Conservation (phyloP, 2,797 vertebrate species). For the Choloepus didactylus region DNA sequence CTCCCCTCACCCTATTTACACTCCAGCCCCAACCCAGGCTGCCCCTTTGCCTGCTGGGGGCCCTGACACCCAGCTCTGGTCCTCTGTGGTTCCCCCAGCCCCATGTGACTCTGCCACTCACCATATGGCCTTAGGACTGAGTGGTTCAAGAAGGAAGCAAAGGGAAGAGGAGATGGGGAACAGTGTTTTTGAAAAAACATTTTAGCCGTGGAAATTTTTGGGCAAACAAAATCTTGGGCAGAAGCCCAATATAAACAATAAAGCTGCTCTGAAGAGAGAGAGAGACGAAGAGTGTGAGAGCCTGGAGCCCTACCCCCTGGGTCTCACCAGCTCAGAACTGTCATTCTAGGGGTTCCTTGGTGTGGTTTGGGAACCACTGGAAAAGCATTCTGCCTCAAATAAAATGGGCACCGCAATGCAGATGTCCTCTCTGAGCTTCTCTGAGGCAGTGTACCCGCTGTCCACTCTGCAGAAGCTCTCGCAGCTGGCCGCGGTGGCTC, state of each 20-base stretch:
- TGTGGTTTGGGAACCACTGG: background rate
- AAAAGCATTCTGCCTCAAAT: background rate
- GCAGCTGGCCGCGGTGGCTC: background rate
- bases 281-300: accelerated
- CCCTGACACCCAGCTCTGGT: too few species aligned
- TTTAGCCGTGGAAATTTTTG: background rate
- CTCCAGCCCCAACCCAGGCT: background rate
- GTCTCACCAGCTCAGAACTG: background rate
- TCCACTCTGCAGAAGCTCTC: background rate
- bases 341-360: background rate
- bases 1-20: background rate
- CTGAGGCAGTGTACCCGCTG: background rate
- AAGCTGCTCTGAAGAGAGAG: background rate
- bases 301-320: background rate
- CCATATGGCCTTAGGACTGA: background rate
- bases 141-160: background rate
- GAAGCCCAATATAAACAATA: background rate
- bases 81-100: background rate
- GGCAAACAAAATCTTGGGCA: constrained; percentile 17
- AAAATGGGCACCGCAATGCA: background rate
- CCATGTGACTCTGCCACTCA: background rate
- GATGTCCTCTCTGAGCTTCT: background rate
- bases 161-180: background rate
- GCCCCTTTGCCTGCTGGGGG: background rate
- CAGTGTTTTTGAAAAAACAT: background rate